Evolutionary conservation across 2,797 vertebrate genomes (phyloP).

Genomic region (Poecilia wingei): DNA sequence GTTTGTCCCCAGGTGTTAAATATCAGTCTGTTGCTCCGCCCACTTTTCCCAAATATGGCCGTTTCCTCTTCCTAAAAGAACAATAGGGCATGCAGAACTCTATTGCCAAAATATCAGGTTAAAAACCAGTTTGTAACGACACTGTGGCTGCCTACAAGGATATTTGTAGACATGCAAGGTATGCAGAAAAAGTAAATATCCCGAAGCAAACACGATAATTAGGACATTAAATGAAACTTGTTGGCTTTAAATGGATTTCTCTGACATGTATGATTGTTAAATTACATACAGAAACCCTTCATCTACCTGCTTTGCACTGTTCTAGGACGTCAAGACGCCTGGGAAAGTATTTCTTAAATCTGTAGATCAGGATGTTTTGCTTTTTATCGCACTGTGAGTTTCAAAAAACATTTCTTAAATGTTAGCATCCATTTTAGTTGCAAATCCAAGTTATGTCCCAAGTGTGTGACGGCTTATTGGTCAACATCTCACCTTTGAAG

Average conservation of each 20-base stretch:
- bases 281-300: neutral
- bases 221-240: neutral
- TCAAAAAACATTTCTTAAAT: neutral
- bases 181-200: neutral
- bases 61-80: neutral
- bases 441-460: neutral
- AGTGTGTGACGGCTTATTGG: neutral
- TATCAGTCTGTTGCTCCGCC: neutral
- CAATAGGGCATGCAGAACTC: neutral
- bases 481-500: neutral
- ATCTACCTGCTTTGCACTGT: neutral
- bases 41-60: neutral
- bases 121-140: conserved; percentile 1
- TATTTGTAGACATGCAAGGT: neutral
- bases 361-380: neutral
- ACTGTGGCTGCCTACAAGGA: neutral
- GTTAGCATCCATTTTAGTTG: neutral
- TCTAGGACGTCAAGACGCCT: neutral
- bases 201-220: neutral
- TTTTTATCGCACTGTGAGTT: neutral
- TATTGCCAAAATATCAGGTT: neutral
- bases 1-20: neutral
- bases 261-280: neutral
- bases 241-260: neutral
- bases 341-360: neutral